These are phyloP conservation scores for Orchesellides sinensis DNA, from an alignment of 2,888 invertebrate species.

Conservation along the genomic window DNA sequence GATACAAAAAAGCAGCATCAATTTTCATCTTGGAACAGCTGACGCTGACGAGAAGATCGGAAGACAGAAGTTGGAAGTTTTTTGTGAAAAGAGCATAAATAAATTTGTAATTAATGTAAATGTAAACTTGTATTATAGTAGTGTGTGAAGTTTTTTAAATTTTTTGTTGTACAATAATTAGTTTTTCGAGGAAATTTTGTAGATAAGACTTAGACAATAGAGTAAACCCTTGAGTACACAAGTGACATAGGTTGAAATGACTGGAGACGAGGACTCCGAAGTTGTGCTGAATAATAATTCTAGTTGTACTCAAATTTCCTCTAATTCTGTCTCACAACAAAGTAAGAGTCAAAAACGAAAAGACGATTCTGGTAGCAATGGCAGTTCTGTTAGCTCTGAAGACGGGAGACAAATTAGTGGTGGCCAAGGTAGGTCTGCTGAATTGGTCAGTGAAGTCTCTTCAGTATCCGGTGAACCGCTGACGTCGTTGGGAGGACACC, in stretches of 20 bases:
- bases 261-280: constrained; percentile 70
- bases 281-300: constrained; percentile 63
- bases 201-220: not conserved
- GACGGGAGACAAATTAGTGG: constrained; percentile 14
- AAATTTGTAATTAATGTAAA: too few relatives aligned
- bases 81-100: too few relatives aligned
- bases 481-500: constrained; percentile 30
- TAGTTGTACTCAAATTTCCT: constrained; percentile 50
- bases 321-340: constrained; percentile 18
- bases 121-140: not conserved
- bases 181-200: not conserved
- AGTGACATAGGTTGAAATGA: constrained; percentile 67
- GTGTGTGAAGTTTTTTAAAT: not conserved
- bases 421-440: constrained; percentile 31
- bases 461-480: constrained; percentile 45
- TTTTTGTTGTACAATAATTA: not conserved
- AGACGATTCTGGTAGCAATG: constrained; percentile 43
- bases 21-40: too few relatives aligned
- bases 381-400: constrained; percentile 49
- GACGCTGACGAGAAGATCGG: too few relatives aligned
- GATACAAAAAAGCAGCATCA: too few relatives aligned
- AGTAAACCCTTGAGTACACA: not conserved
- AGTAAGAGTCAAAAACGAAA: constrained; percentile 44
- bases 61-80: too few relatives aligned
- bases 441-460: constrained; percentile 50